Evolutionary conservation across 1,140 invertebrate genomes (phyloP).

Genomic region (Cotesia chilonis): DNA sequence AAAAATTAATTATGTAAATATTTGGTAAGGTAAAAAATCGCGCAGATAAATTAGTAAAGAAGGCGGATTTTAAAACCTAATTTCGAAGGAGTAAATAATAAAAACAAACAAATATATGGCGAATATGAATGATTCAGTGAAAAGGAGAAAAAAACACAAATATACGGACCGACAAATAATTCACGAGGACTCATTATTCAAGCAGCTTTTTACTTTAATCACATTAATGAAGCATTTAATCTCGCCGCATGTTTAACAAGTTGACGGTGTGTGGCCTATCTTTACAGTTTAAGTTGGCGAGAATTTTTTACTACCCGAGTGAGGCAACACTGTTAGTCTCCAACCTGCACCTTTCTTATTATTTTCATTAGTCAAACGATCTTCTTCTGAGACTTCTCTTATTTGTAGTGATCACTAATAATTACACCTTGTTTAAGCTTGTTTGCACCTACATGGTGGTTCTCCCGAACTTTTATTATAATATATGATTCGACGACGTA

Average conservation of each 20-base stretch:
- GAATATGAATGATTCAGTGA: neutral
- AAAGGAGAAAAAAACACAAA: neutral
- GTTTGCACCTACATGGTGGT: constrained; percentile 54
- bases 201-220: constrained; percentile 66
- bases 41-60: too few relatives aligned
- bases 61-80: too few relatives aligned
- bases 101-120: constrained; percentile 36
- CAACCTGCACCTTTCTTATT: constrained; percentile 35
- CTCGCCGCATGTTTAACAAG: constrained; percentile 64
- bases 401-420: constrained; percentile 50
- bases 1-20: too few relatives aligned
- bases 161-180: constrained; percentile 49
- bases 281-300: constrained; percentile 52
- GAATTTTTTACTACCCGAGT: constrained; percentile 45
- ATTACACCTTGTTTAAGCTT: constrained; percentile 50
- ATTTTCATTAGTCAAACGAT: constrained; percentile 21
- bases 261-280: constrained; percentile 59
- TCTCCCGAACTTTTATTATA: too few relatives aligned
- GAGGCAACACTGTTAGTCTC: constrained; percentile 3
- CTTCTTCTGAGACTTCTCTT: constrained; percentile 31
- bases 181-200: constrained; percentile 62
- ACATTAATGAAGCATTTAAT: constrained; percentile 67
- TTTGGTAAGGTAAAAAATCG: too few relatives aligned
- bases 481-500: neutral
- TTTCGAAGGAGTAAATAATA: neutral